Evolutionary conservation across 2,113 vertebrate species (phyloP).

Genomic region (Vireo altiloquus): DNA sequence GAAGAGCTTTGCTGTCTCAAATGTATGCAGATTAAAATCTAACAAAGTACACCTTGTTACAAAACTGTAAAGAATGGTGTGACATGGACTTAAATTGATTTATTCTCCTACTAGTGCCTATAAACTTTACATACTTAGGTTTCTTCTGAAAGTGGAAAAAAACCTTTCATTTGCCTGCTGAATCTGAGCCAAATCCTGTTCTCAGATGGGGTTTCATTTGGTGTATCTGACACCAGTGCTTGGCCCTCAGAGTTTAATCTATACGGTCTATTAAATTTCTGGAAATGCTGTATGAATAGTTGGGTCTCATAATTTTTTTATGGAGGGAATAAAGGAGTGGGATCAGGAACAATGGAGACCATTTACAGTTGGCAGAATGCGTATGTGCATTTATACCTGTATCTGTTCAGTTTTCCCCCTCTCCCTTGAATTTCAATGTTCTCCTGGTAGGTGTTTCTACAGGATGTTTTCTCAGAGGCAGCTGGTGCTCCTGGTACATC

Average conservation of each 20-base stretch:
- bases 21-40: constrained; percentile 85
- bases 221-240: constrained; percentile 29
- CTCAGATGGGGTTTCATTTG: constrained; percentile 39
- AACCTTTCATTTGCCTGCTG: constrained; percentile 32
- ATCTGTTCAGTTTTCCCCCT: not conserved
- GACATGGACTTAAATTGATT: constrained; percentile 77
- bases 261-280: constrained; percentile 46
- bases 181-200: constrained; percentile 44
- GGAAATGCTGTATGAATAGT: constrained; percentile 29
- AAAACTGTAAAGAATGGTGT: constrained; percentile 77
- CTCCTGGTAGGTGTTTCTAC: not conserved
- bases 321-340: constrained; percentile 38
- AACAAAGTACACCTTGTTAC: constrained; percentile 84
- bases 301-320: constrained; percentile 58
- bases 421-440: not conserved
- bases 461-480: not conserved
- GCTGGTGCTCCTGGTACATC: not conserved
- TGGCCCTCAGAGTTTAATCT: constrained; percentile 59
- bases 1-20: constrained; percentile 80
- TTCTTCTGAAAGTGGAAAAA: constrained; percentile 63
- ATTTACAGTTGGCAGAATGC: not conserved
- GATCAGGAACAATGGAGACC: not conserved
- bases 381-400: not conserved
- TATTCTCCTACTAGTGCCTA: constrained; percentile 70
- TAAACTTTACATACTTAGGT: constrained; percentile 64